Base-by-base conservation (phyloP, 2,888 invertebrate genomes). In the Cryptus viduatorius region DNA sequence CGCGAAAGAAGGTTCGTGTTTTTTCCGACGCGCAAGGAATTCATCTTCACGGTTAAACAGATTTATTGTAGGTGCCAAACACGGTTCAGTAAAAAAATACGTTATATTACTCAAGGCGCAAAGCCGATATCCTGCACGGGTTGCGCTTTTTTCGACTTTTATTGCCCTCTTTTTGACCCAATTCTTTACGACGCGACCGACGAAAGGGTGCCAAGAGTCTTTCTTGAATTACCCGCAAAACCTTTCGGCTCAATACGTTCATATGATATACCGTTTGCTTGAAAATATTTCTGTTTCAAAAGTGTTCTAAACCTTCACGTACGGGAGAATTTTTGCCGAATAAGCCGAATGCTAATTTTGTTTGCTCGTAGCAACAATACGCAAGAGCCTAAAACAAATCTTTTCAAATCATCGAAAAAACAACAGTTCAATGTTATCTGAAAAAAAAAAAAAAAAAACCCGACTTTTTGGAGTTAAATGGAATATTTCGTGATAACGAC, bases 141-240 rank as follows among this genome's bases (percentile, higher is more conserved):
- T 78, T 79, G 61, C 59, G 24, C 42, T 56, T 72, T 78, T 82
- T 73, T 78, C 67, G 16, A 14, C 56, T 84, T 84, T 84, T 84
- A 82, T 76, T 82, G 82, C 67, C 75, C 73, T 48, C 75, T 67
- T 84, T 82, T 84, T 84, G 76, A n/a, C n/a, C n/a, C n/a, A 16
- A 65, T 80, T 73, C 71, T 84, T 82, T 84, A 82, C 50, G 65
- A 71, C 78, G 53, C 56, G 31, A 68, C 29, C 31, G 71, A 44
- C 48, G 71, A 82, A 84, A 76, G 67, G 79, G 75, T 71, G 82
- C n/a, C 65, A 19, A 24, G 10, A 56, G 19, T 12, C 12, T 12
- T 24, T 19, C 59, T 65, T 46, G 73, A 37, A 42, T 42, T 29
- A 53, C 53, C 65, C 16, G 37, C 53, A 42, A 81, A 53, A n/a